A percentile compares a stretch with the other conserved stretches of the same genome.
Conservation (phyloP, 2,113 vertebrate genomes). For the Labrus mixtus region DNA sequence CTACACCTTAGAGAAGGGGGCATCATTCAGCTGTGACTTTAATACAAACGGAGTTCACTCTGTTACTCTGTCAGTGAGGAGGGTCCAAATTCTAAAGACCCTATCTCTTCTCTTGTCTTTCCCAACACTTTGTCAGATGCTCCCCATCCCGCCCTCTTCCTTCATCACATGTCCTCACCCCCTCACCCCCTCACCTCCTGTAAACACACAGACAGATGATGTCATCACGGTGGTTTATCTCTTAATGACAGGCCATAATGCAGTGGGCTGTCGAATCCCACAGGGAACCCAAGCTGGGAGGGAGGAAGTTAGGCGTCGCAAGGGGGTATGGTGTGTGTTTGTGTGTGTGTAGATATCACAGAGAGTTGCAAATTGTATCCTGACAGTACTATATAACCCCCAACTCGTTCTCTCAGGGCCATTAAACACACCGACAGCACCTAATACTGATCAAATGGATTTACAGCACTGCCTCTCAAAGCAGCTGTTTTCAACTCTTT, state of each 20-base stretch:
- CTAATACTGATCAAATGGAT: constrained; percentile 7
- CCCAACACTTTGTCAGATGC: constrained; percentile 19
- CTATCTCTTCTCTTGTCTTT: background rate
- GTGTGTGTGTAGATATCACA: constrained; percentile 46
- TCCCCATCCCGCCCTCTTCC: constrained; percentile 20
- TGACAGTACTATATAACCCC: constrained; percentile 2
- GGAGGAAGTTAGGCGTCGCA: constrained; percentile 59
- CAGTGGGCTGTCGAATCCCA: constrained; percentile 42
- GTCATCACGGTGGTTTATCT: constrained; percentile 71
- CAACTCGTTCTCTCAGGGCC: background rate
- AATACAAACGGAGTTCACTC: no score
- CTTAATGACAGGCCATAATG: constrained; percentile 64
- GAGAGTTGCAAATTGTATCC: constrained; percentile 36
- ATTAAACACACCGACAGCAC: background rate
- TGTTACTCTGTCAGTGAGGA: no score
- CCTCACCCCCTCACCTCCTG: background rate
- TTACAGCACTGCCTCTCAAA: constrained; percentile 1
- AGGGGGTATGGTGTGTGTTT: constrained; percentile 14
- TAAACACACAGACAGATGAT: constrained; percentile 75
- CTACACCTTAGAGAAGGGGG: no score
- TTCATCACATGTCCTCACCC: constrained; percentile 9
- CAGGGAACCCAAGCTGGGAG: constrained; percentile 34
- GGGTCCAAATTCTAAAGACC: background rate
- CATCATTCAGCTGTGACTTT: no score
- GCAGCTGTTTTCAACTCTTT: constrained; percentile 1